Conservation (phyloP, 2,113 vertebrate genomes). For the Mesocricetus auratus region DNA sequence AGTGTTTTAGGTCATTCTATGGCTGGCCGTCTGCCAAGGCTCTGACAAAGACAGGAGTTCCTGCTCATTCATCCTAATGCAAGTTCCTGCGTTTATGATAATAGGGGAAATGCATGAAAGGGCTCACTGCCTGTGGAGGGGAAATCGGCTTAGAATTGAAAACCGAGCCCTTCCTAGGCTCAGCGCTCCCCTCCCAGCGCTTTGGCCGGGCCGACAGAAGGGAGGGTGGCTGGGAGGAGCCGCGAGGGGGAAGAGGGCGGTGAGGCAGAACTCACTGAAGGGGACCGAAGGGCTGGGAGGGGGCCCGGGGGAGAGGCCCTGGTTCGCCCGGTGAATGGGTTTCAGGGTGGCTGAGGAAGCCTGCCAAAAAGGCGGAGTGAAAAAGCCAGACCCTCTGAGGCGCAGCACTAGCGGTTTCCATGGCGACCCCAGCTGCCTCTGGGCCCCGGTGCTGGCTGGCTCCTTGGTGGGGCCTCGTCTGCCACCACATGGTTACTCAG, state of each 20-base stretch:
- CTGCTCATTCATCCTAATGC: constrained; percentile 84
- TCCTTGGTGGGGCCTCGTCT: constrained; percentile 57
- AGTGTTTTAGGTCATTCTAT: constrained; percentile 82
- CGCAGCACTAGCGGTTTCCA: constrained; percentile 67
- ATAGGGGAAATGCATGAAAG: constrained; percentile 80
- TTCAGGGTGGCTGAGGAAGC: constrained; percentile 75
- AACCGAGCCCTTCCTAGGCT: constrained; percentile 72
- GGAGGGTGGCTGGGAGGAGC: constrained; percentile 26
- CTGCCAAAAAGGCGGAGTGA: constrained; percentile 73
- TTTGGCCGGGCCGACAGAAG: constrained; percentile 47
- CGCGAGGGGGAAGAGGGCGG: background rate
- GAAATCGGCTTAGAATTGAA: constrained; percentile 83
- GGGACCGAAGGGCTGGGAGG: background rate
- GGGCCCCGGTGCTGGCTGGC: background rate
- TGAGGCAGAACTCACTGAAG: background rate
- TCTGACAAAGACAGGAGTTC: constrained; percentile 82
- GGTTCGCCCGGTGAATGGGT: constrained; percentile 58
- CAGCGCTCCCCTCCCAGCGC: constrained; percentile 58
- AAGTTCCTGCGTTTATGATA: constrained; percentile 82
- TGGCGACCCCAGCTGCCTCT: constrained; percentile 76
- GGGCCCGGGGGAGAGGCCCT: constrained; percentile 1
- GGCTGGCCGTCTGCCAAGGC: constrained; percentile 78
- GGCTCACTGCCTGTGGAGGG: constrained; percentile 79
- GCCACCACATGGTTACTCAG: constrained; percentile 70
- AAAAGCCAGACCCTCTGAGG: constrained; percentile 72